Percentiles rank a stretch among this genome's conserved stretches.
phyloP scores from a whole-genome alignment of 2,888 invertebrate genomes.

The Tinea semifulvella region DNA sequence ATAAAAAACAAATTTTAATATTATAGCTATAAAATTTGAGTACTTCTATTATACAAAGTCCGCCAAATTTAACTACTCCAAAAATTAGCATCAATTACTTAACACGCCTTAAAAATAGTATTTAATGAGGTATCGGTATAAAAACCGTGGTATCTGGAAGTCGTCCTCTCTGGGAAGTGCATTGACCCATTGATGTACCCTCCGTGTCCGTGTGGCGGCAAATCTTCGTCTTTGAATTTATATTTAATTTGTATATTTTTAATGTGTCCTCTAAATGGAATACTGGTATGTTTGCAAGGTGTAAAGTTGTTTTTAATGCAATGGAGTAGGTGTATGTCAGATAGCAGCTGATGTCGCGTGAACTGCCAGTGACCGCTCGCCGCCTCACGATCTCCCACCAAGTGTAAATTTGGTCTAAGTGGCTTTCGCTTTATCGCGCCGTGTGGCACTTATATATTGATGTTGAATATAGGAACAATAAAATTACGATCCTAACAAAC shows the following conservation, averaged over 20 bases:
- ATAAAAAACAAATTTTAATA: too few relatives aligned
- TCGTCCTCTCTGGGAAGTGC: constrained; percentile 57
- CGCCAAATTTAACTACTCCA: too few relatives aligned
- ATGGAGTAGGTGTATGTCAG: constrained; percentile 17
- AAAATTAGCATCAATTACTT: too few relatives aligned
- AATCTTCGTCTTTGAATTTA: not conserved
- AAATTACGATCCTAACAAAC: constrained; percentile 42
- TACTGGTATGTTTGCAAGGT: constrained; percentile 4
- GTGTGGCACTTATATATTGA: not conserved
- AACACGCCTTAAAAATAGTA: too few relatives aligned
- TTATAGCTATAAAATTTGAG: too few relatives aligned
- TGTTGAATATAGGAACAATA: constrained; percentile 36
- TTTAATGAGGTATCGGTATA: constrained; percentile 22
- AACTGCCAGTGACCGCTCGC: constrained; percentile 2
- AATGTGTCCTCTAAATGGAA: not conserved
- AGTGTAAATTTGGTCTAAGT: constrained; percentile 65
- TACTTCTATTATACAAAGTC: too few relatives aligned
- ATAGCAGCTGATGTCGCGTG: constrained; percentile 36
- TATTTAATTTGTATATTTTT: constrained; percentile 2
- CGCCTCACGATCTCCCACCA: constrained; percentile 52
- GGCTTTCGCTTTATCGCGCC: constrained; percentile 58
- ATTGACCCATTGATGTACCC: constrained; percentile 62
- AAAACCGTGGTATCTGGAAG: constrained; percentile 52
- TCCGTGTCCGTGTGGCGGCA: constrained; percentile 20
- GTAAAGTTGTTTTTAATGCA: not conserved